Percentiles rank a stretch among this genome's conserved stretches.
phyloP scores from a whole-genome alignment of 2,797 vertebrate genomes.

The Ctenochaetus hawaiiensis region DNA sequence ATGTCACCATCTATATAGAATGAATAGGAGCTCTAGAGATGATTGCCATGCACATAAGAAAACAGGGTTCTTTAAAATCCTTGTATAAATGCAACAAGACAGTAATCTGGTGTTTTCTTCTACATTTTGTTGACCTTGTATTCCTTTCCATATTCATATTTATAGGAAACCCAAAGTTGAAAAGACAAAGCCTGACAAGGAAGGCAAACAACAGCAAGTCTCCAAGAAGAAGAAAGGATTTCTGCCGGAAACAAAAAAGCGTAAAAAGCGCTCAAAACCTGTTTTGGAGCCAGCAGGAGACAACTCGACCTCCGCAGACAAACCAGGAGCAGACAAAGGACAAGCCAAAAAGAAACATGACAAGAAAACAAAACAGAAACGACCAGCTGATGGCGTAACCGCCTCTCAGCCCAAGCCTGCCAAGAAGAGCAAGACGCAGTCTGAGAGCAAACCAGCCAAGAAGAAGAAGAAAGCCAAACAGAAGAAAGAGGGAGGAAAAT shows the following conservation, averaged over 20 bases:
- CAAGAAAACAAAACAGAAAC: conserved; percentile 78
- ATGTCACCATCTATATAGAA: not conserved
- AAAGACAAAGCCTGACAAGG: conserved; percentile 77
- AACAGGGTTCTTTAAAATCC: no score
- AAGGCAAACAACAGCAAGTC: conserved; percentile 21
- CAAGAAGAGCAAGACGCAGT: conserved; percentile 83
- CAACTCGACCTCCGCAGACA: not conserved
- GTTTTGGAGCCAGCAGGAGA: conserved; percentile 51
- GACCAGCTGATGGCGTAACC: conserved; percentile 2
- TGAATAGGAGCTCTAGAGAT: not conserved
- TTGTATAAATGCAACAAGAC: no score
- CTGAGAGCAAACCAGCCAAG: conserved; percentile 53
- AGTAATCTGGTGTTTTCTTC: not conserved
- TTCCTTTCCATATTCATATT: conserved; percentile 28
- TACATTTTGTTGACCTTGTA: conserved; percentile 1
- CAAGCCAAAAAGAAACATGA: conserved; percentile 73
- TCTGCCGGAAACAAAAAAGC: conserved; percentile 92
- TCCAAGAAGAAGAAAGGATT: conserved; percentile 92
- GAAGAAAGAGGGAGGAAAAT: conserved; percentile 60
- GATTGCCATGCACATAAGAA: not conserved
- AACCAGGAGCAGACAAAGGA: conserved; percentile 46
- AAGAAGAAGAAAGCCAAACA: conserved; percentile 77
- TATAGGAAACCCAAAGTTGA: conserved; percentile 90
- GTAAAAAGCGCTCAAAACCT: conserved; percentile 86
- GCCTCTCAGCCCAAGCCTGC: conserved; percentile 63